These are phyloP conservation scores for Chironomus tentans DNA, from an alignment of 2,888 invertebrate species.

Conservation along the genomic window DNA sequence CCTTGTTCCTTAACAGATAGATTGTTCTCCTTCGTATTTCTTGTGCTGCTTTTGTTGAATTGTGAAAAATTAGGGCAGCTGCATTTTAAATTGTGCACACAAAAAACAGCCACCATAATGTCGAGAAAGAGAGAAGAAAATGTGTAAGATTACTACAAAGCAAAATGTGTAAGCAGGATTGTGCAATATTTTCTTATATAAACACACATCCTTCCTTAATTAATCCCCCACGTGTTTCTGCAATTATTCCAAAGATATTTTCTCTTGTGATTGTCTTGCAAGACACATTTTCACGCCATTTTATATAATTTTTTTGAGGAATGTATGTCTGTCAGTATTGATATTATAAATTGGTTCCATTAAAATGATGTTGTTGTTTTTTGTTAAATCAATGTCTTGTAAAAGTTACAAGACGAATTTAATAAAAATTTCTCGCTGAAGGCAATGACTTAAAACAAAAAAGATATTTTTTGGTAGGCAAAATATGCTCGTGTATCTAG, in stretches of 20 bases:
- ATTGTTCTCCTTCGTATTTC: no score
- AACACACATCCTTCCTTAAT: neutral
- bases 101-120: neutral
- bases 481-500: no score
- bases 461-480: no score
- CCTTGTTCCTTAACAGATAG: neutral
- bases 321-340: neutral
- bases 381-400: no score
- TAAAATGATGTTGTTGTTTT: no score
- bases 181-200: neutral
- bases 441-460: no score
- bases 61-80: slow-evolving; percentile 23
- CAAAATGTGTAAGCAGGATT: neutral
- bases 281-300: slow-evolving; percentile 24
- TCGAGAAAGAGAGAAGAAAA: neutral
- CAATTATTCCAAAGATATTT: neutral
- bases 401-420: no score
- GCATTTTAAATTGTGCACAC: neutral
- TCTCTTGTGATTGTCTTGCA: neutral
- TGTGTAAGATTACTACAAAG: neutral
- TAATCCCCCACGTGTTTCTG: slow-evolving; percentile 9
- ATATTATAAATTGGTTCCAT: neutral
- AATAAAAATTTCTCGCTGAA: no score
- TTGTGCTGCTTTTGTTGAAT: neutral
- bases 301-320: neutral